A percentile compares a stretch with the other conserved stretches of the same genome.
phyloP scores from a whole-genome alignment of 1,140 invertebrate genomes.

The Chlorops oryzae region DNA sequence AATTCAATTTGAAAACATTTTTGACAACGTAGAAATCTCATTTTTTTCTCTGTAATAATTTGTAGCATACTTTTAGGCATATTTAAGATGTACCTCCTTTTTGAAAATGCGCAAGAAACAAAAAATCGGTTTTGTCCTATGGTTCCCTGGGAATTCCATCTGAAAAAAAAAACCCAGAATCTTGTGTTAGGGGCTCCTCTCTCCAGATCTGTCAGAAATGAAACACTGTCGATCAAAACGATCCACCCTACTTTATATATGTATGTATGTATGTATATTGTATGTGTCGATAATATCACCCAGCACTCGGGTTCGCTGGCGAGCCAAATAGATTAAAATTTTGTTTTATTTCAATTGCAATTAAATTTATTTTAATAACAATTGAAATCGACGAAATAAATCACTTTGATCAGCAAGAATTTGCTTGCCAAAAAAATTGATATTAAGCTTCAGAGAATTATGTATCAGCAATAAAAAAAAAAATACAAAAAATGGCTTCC shows the following conservation, averaged over 20 bases:
- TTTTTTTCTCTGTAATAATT: constrained; percentile 1
- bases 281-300: not conserved
- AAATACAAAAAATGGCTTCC: too few species aligned
- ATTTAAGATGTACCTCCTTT: not conserved
- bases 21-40: constrained; percentile 1
- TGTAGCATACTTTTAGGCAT: not conserved
- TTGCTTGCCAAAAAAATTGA: too few species aligned
- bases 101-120: not conserved
- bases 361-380: not conserved
- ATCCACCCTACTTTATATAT: not conserved
- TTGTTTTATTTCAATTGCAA: not conserved
- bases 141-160: not conserved
- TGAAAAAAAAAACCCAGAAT: too few species aligned
- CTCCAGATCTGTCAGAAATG: constrained; percentile 1
- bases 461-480: too few species aligned
- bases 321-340: not conserved
- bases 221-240: not conserved
- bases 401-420: too few species aligned
- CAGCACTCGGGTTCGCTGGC: not conserved
- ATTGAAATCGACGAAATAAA: too few species aligned
- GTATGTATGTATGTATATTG: not conserved
- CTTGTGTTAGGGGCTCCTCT: too few species aligned
- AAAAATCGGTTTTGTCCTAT: not conserved
- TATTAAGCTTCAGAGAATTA: too few species aligned
- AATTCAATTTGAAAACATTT: constrained; percentile 1